These are phyloP conservation scores for Drosophila incognita DNA, from an alignment of 2,888 invertebrate species.

Conservation along the genomic window DNA sequence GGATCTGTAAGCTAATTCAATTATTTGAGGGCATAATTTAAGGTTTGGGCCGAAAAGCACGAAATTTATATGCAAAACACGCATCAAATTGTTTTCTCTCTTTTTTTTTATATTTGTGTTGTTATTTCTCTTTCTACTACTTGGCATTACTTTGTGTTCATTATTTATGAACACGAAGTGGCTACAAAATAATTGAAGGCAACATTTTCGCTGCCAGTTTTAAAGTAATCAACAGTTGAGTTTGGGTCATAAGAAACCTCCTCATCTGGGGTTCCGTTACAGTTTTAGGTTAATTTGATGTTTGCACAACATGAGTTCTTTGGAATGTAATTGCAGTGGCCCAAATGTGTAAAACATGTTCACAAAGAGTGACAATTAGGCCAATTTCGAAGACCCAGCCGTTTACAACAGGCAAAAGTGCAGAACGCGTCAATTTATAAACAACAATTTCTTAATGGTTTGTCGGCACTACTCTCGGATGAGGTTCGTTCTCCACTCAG, in stretches of 20 bases:
- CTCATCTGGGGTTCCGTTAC: background rate
- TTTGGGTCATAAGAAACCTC: background rate
- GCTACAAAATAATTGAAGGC: conserved; percentile 68
- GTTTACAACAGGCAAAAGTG: conserved; percentile 50
- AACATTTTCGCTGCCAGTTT: conserved; percentile 52
- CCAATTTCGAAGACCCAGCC: conserved; percentile 65
- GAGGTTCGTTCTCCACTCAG: background rate
- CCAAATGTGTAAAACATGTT: conserved; percentile 72
- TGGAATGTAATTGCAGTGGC: conserved; percentile 54
- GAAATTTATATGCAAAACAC: conserved; percentile 79
- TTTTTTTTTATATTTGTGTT: background rate
- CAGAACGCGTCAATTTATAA: conserved; percentile 54
- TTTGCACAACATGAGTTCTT: conserved; percentile 54
- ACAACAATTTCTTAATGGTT: conserved; percentile 61
- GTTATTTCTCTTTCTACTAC: conserved; percentile 4
- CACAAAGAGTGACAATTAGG: conserved; percentile 75
- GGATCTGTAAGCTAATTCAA: conserved; percentile 72
- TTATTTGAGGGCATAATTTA: conserved; percentile 77
- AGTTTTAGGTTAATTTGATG: conserved; percentile 47
- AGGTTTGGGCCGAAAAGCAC: conserved; percentile 47
- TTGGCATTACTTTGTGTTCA: conserved; percentile 41
- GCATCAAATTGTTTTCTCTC: conserved; percentile 66
- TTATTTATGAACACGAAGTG: conserved; percentile 76
- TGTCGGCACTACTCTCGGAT: background rate
- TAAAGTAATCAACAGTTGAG: conserved; percentile 68